A percentile compares a stretch with the other conserved stretches of the same genome.
These are phyloP conservation scores for Actenoides lindsayi DNA, from an alignment of 2,113 vertebrate species.

Conservation along the genomic window DNA sequence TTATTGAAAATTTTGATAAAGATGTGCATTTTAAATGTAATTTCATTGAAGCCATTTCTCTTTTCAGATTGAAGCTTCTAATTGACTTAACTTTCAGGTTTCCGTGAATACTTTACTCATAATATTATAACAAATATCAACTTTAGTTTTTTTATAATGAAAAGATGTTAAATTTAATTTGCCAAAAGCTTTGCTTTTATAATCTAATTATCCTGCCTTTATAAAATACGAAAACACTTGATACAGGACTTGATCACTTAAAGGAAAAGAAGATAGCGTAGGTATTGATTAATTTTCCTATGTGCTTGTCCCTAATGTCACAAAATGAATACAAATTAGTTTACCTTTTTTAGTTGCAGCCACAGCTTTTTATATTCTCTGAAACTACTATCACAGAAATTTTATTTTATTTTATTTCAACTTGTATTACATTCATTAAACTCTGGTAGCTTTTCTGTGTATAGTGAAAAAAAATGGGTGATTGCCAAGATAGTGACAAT, in stretches of 20 bases:
- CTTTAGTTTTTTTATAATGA: neutral
- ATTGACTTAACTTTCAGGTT: neutral
- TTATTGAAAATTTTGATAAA: neutral
- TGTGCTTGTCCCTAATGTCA: neutral
- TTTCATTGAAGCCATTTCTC: neutral
- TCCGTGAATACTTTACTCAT: neutral
- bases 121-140: neutral
- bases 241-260: neutral
- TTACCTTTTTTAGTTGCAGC: neutral
- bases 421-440: neutral
- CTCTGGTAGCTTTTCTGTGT: neutral
- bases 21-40: neutral
- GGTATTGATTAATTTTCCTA: neutral
- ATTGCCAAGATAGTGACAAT: neutral
- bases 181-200: neutral
- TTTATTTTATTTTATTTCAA: neutral
- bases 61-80: neutral
- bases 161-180: neutral
- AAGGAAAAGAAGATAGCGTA: neutral
- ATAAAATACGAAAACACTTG: neutral
- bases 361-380: neutral
- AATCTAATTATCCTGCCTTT: neutral
- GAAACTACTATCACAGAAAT: neutral
- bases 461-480: fast-evolving
- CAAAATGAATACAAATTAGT: neutral